A percentile compares a stretch with the other conserved stretches of the same genome.
phyloP scores from a whole-genome alignment of 2,888 invertebrate genomes.

The Suillia variegata region DNA sequence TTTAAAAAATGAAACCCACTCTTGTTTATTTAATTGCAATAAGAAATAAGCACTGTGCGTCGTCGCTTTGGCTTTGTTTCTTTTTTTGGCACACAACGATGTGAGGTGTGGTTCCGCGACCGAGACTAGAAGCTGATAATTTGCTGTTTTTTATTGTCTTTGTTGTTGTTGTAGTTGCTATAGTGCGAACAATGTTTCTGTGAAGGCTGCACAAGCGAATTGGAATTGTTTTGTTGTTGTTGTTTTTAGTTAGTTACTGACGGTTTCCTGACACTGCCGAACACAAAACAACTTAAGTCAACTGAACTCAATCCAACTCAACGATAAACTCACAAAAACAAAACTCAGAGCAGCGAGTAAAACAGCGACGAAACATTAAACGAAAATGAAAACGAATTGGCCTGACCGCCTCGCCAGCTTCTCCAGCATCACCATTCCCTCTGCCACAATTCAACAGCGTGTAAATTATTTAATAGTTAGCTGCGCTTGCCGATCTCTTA shows the following conservation, averaged over 20 bases:
- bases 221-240: conserved; percentile 21
- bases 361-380: background rate
- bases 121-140: conserved; percentile 18
- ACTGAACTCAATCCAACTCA: too few relatives aligned
- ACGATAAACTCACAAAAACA: too few relatives aligned
- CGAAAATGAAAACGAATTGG: conserved; percentile 1
- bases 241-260: conserved; percentile 19
- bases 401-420: background rate
- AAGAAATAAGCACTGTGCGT: too few relatives aligned
- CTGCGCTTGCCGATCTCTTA: background rate
- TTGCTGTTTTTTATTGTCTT: conserved; percentile 2
- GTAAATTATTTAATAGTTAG: conserved; percentile 14
- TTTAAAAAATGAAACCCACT: too few relatives aligned
- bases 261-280: too few relatives aligned
- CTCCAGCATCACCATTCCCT: background rate
- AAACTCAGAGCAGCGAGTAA: background rate
- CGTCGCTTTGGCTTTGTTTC: too few relatives aligned
- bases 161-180: conserved; percentile 17
- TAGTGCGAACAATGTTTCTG: background rate
- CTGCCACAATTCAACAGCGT: conserved; percentile 12
- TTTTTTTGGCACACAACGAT: too few relatives aligned
- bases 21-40: too few relatives aligned
- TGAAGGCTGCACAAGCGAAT: background rate
- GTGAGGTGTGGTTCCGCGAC: background rate
- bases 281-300: background rate